phyloP scores from a whole-genome alignment of 2,797 vertebrate genomes.

The Coregonus suidteri region DNA sequence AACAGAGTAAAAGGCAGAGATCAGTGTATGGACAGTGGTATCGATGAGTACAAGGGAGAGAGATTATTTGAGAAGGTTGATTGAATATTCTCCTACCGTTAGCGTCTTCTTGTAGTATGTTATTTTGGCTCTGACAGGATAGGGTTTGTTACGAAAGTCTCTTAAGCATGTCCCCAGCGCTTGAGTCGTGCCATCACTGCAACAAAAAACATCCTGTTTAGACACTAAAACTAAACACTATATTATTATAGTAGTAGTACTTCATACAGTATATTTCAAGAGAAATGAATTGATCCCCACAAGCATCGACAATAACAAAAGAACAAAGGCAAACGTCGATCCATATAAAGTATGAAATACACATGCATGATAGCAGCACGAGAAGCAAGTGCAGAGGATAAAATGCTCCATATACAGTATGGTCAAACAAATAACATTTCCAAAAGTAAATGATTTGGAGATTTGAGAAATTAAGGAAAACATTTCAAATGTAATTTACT shows the following conservation, averaged over 20 bases:
- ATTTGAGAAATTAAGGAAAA: background rate
- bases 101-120: constrained; percentile 86
- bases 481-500: background rate
- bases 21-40: too few species aligned
- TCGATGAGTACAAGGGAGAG: too few species aligned
- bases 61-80: background rate
- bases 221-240: constrained; percentile 5
- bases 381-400: background rate
- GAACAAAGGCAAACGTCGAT: too few species aligned
- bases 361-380: background rate
- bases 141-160: constrained; percentile 97
- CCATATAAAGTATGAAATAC: too few species aligned
- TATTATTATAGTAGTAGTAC: background rate
- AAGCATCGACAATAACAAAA: too few species aligned
- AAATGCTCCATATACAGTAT: background rate
- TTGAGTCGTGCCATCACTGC: constrained; percentile 89
- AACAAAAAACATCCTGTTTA: constrained; percentile 12
- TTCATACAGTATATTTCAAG: too few species aligned
- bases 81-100: constrained; percentile 77
- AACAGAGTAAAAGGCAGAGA: too few species aligned
- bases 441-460: background rate
- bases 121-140: constrained; percentile 89
- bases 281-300: too few species aligned
- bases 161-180: constrained; percentile 91
- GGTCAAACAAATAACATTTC: background rate